Evolutionary conservation across 2,797 vertebrate species (phyloP), one percentile per base, ranked within the genome.

Genomic region (Mallotus villosus): DNA sequence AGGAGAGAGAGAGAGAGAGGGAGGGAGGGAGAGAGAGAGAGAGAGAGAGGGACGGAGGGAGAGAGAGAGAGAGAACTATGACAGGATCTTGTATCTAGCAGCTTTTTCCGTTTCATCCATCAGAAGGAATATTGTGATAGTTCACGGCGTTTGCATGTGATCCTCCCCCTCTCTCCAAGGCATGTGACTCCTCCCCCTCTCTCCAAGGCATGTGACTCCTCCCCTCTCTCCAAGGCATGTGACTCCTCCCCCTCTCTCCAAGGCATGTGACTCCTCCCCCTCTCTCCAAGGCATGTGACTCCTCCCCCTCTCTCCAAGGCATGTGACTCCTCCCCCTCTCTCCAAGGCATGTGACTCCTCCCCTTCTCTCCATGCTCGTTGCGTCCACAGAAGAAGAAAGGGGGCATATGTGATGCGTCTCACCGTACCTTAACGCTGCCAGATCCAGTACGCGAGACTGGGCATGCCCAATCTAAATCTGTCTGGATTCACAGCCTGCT

Each of bases 401-500:
- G 58, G 4, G 17, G 29, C 24, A 32, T 60, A 71, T 78, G 67
- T 63, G 65, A 58, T 73, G 32, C 41, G n/a, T 62, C 71, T 70
- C 59, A 25, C 24, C 64, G 63, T 76, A 29, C 75, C 63, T 32
- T 55, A 70, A 74, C 7, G 9, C 37, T 9, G 63, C 70, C 72
- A 64, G 70, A 55, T 67, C 65, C 8, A 55, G 57, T 49, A 53
- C 34, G 62, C 27, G 0, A 77, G 51, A 78, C 70, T 17, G 71
- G 73, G 64, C 53, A 55, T 21, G 53, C 24, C 70, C 32, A 68
- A 67, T 58, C 16, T 32, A 70, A 25, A 74, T 34, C 78, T 60
- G 67, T 58, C 71, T 62, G 71, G n/a, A 34, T 74, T 53, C 65
- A 34, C 74, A 69, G 72, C 70, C 68, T 59, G 62, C 70, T 80